Evolutionary conservation across 2,888 invertebrate genomes (phyloP).

Genomic region (Thumatha senex): DNA sequence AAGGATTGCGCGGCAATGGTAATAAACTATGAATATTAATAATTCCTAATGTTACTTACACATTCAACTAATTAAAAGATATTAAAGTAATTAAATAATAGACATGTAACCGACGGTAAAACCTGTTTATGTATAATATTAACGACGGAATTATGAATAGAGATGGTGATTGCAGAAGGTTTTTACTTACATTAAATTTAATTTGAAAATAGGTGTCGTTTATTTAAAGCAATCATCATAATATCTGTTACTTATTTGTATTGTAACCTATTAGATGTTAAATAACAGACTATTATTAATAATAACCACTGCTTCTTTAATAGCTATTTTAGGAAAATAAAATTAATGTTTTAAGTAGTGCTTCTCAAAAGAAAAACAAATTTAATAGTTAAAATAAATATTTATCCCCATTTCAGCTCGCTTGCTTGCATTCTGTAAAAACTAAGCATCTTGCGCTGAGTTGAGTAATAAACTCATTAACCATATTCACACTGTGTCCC

Average conservation of each 20-base stretch:
- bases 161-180: slow-evolving; percentile 18
- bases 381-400: not conserved
- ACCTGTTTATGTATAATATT: slow-evolving; percentile 22
- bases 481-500: too few relatives aligned
- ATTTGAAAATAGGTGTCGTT: slow-evolving; percentile 1
- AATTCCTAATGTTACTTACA: slow-evolving; percentile 12
- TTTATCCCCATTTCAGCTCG: too few relatives aligned
- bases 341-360: not conserved
- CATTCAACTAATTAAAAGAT: slow-evolving; percentile 28
- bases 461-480: too few relatives aligned
- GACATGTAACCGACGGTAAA: slow-evolving; percentile 31
- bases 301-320: not conserved
- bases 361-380: not conserved
- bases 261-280: slow-evolving; percentile 17
- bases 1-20: slow-evolving; percentile 53
- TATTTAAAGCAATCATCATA: slow-evolving; percentile 9
- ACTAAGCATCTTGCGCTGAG: too few relatives aligned
- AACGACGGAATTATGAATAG: slow-evolving; percentile 24
- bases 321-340: not conserved
- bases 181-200: not conserved
- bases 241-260: slow-evolving; percentile 23
- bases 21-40: slow-evolving; percentile 34
- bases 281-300: not conserved
- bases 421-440: too few relatives aligned
- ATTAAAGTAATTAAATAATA: slow-evolving; percentile 31